Evolutionary conservation across 2,888 invertebrate species (phyloP).

Genomic region (Falcaria lacertinaria): DNA sequence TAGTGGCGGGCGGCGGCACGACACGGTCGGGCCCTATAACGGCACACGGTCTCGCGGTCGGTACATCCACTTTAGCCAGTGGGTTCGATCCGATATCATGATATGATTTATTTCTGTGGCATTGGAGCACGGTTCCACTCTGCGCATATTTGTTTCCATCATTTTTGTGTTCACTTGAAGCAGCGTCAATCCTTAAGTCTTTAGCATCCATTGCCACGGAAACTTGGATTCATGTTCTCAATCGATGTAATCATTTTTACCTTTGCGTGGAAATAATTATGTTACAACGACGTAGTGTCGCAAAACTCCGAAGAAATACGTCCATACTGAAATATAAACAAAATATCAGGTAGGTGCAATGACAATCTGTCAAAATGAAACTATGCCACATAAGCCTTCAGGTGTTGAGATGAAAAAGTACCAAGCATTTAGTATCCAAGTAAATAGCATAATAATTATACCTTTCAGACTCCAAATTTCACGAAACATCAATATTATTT

Average conservation of each 20-base stretch:
- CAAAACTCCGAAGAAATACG: slow-evolving; percentile 31
- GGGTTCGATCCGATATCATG: slow-evolving; percentile 60
- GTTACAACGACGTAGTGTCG: slow-evolving; percentile 24
- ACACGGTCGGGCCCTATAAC: slow-evolving; percentile 74
- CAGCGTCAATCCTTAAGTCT: slow-evolving; percentile 58
- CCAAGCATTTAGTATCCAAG: slow-evolving; percentile 8
- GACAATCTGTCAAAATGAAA: slow-evolving; percentile 71
- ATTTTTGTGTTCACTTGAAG: slow-evolving; percentile 55
- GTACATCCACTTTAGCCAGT: slow-evolving; percentile 62
- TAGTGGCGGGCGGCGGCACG: slow-evolving; percentile 44
- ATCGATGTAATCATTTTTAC: slow-evolving; percentile 46
- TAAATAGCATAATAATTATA: slow-evolving; percentile 23
- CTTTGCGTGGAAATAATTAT: slow-evolving; percentile 16
- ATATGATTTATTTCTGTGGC: slow-evolving; percentile 58
- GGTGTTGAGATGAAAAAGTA: slow-evolving; percentile 11
- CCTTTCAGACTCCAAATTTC: slow-evolving; percentile 39
- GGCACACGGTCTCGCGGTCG: slow-evolving; percentile 66
- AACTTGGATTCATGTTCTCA: slow-evolving; percentile 40
- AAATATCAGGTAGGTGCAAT: slow-evolving; percentile 53
- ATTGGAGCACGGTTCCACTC: slow-evolving; percentile 43
- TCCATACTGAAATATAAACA: slow-evolving; percentile 75
- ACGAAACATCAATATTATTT: slow-evolving; percentile 71
- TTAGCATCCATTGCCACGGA: slow-evolving; percentile 70
- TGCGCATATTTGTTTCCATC: slow-evolving; percentile 65
- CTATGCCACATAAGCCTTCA: slow-evolving; percentile 60